Evolutionary conservation across 2,113 vertebrate species (phyloP).

Genomic region (Hyla sarda): DNA sequence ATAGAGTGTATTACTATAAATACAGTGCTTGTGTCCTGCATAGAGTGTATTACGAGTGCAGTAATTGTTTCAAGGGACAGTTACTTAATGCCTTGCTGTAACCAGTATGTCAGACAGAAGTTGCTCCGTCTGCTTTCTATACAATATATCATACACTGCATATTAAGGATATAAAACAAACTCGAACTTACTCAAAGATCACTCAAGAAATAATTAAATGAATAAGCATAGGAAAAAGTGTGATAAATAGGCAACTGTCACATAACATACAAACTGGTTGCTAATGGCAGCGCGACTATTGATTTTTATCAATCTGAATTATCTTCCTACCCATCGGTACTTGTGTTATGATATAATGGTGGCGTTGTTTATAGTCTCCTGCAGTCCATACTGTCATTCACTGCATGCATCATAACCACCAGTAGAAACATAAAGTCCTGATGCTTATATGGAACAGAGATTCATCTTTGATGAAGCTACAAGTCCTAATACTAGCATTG

Average conservation of each 20-base stretch:
- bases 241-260: background rate
- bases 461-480: constrained; percentile 30
- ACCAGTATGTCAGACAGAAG: background rate
- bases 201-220: background rate
- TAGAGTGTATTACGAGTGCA: no score
- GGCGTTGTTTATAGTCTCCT: no score
- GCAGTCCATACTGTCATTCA: background rate
- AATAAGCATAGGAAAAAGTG: background rate
- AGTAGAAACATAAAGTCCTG: background rate
- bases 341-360: background rate
- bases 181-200: background rate
- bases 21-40: no score
- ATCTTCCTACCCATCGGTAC: background rate
- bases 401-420: background rate
- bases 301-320: background rate
- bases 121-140: background rate
- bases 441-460: background rate
- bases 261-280: background rate
- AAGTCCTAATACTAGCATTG: constrained; percentile 30
- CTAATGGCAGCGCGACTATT: background rate
- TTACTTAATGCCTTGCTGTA: no score
- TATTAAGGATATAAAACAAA: background rate
- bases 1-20: no score
- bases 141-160: background rate
- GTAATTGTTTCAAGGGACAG: no score